A percentile compares a stretch with the other conserved stretches of the same genome.
phyloP scores from a whole-genome alignment of 2,888 invertebrate genomes.

The Thysanoteuthis rhombus region DNA sequence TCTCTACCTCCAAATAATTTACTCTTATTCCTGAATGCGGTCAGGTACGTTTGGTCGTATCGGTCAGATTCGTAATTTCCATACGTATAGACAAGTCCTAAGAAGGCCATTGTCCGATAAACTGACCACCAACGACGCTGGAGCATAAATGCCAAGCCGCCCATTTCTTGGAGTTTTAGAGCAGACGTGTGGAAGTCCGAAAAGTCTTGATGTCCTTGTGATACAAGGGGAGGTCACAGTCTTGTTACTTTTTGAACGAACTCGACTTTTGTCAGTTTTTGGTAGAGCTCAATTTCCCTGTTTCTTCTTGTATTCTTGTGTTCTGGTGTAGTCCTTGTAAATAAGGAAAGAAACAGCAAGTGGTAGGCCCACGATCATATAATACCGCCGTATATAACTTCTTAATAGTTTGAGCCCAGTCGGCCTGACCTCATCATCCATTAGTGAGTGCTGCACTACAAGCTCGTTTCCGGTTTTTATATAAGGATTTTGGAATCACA shows the following conservation, averaged over 20 bases:
- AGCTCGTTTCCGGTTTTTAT: neutral
- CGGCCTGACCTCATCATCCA: neutral
- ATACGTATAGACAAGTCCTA: neutral
- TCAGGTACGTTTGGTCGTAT: constrained; percentile 78
- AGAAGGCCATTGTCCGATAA: constrained; percentile 19
- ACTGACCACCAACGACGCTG: constrained; percentile 34
- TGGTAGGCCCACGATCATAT: constrained; percentile 37
- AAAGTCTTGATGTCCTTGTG: neutral
- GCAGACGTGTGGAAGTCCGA: too few species aligned
- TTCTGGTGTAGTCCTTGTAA: constrained; percentile 37
- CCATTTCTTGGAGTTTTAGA: neutral
- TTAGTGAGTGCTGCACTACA: neutral
- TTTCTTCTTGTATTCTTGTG: constrained; percentile 37
- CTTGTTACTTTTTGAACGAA: too few species aligned
- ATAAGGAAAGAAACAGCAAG: constrained; percentile 32
- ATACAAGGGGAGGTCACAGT: neutral
- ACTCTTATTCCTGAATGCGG: constrained; percentile 81
- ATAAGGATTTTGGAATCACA: neutral
- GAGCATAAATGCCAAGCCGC: neutral
- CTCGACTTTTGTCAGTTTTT: neutral
- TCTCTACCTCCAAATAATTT: constrained; percentile 77
- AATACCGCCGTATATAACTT: constrained; percentile 35
- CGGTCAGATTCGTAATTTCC: constrained; percentile 73
- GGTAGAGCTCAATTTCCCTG: neutral
- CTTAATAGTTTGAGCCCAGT: neutral